Conservation (phyloP, 2,888 invertebrate genomes). For the Liopterus haemorrhoidalis region DNA sequence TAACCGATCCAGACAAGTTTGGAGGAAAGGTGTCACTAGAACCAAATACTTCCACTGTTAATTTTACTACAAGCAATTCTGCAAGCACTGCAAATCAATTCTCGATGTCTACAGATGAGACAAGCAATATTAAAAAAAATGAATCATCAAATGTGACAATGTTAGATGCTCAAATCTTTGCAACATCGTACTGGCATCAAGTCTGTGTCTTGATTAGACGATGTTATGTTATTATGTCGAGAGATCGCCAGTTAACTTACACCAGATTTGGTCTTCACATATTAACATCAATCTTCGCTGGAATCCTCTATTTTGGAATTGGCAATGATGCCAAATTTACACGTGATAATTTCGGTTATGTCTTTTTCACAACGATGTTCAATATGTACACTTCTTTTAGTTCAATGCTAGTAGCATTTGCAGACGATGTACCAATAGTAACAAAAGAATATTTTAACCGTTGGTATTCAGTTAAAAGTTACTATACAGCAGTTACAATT, state of each 20-base stretch:
- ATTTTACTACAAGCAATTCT: no score
- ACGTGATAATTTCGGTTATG: conserved; percentile 78
- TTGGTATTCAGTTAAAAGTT: conserved; percentile 62
- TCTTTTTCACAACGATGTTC: conserved; percentile 90
- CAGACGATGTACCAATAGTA: conserved; percentile 54
- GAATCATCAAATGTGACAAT: no score
- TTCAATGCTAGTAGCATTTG: conserved; percentile 77
- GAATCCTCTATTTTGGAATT: conserved; percentile 74
- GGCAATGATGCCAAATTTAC: conserved; percentile 81
- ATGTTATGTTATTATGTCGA: conserved; percentile 58
- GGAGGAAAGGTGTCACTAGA: no score
- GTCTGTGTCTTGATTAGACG: conserved; percentile 56
- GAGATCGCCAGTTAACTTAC: conserved; percentile 68
- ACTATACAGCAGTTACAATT: conserved; percentile 53
- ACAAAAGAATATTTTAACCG: conserved; percentile 60
- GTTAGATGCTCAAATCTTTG: no score
- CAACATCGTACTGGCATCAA: conserved; percentile 55
- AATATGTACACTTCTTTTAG: conserved; percentile 92
- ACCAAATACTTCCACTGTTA: no score
- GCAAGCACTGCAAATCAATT: no score
- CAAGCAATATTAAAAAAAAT: no score
- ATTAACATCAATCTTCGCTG: conserved; percentile 73
- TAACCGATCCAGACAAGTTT: no score
- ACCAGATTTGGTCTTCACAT: conserved; percentile 75
- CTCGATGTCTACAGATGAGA: no score